phyloP scores from a whole-genome alignment of 1,140 invertebrate species.

The Zaprionus nigranus region DNA sequence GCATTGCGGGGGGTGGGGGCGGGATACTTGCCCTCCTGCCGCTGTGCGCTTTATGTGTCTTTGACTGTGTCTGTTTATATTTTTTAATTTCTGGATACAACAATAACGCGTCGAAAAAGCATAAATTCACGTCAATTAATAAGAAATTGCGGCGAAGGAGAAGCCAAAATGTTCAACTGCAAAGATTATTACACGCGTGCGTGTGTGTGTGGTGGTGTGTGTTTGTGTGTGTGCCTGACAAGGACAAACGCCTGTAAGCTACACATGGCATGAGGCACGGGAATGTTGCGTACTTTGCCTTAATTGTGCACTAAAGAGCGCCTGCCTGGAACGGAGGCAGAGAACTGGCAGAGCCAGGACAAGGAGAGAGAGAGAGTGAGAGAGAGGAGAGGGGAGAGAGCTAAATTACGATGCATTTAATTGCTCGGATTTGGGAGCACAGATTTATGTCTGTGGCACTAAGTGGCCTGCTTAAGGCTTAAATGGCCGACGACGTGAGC shows the following conservation, averaged over 20 bases:
- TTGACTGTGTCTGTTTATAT: slow-evolving; percentile 64
- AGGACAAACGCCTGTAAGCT: slow-evolving; percentile 10
- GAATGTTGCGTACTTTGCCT: slow-evolving; percentile 69
- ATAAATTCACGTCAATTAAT: slow-evolving; percentile 83
- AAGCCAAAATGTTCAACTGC: slow-evolving; percentile 39
- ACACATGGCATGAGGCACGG: slow-evolving; percentile 26
- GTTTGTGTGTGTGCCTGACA: slow-evolving; percentile 8
- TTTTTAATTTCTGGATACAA: slow-evolving; percentile 76
- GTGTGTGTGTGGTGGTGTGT: slow-evolving; percentile 8
- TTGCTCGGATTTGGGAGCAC: slow-evolving; percentile 81
- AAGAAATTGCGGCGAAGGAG: slow-evolving; percentile 73
- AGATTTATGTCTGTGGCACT: slow-evolving; percentile 80
- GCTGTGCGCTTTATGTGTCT: slow-evolving; percentile 58
- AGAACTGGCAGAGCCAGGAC: slow-evolving; percentile 17
- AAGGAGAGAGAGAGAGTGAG: neutral
- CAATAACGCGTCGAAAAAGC: slow-evolving; percentile 81
- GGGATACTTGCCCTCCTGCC: neutral
- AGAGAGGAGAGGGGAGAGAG: slow-evolving; percentile 17
- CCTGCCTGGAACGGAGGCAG: slow-evolving; percentile 3
- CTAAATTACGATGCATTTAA: slow-evolving; percentile 83
- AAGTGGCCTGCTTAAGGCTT: slow-evolving; percentile 82
- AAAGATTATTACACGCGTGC: slow-evolving; percentile 68
- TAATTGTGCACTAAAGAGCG: slow-evolving; percentile 80
- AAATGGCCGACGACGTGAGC: slow-evolving; percentile 79
- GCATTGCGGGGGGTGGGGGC: too few relatives aligned